Evolutionary conservation across 1,140 invertebrate genomes (phyloP), one percentile per base, ranked within the genome.

Genomic region (Pinna nobilis): DNA sequence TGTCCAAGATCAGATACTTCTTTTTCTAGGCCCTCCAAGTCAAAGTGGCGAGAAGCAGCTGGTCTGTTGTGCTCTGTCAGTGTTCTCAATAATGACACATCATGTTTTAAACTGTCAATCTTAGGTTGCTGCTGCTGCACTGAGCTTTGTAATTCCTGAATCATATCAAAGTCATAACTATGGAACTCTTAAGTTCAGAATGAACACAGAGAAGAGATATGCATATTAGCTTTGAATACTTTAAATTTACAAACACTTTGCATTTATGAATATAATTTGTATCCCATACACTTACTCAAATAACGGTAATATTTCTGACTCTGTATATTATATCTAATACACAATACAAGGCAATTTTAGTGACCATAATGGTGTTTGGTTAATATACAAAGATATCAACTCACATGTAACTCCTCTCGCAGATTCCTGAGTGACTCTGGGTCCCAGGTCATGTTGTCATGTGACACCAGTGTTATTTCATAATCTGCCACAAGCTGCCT

Each of bases 1-100:
- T 92, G 93, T 77, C 95, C 95, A 5, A 99, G 89, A 82, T 94
- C 93, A 76, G 94, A 93, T 2, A 98, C 94, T 80, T 99, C 97
- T 77, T 95, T 94, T 86, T 99, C 97, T n/a, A 99, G 87, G 20
- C 94, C 91, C 81, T 98, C 97, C 67, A 99, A 92, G 90, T 99
- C 98, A 9, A 92, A 91, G 75, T 93, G 94, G 50, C 79, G 79
- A 82, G 91, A 80, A 87, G 91, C 89, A 88, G 91, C 79, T 88
- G 91, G 92, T 64, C 96, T 89, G 1, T 95, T 97, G 81, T 93
- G 93, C 81, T 97, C 95, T 0, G 96, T 96, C 55, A 97, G 90
- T 44, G 94, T 92, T 51, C 96, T 92, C 41, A 97, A 93, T 85
- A 94, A 95, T 80, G 94, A 94, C 0, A 95, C 94, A 84, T 98